phyloP scores from a whole-genome alignment of 2,888 invertebrate species.

The Perithous albicinctus region DNA sequence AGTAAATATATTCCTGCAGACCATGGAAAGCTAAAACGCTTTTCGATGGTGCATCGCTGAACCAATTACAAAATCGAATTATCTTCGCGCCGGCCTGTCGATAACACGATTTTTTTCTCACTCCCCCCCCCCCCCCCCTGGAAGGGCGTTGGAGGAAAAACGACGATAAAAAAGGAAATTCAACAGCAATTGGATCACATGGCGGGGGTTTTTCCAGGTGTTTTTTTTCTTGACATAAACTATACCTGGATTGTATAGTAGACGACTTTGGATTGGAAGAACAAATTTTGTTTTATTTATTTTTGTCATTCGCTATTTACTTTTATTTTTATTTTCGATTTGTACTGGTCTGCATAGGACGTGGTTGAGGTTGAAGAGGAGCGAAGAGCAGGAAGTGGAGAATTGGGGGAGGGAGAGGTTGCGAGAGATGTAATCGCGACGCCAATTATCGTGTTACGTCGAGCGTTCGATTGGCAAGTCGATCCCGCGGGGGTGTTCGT shows the following conservation, averaged over 20 bases:
- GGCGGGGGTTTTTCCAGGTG: slow-evolving; percentile 25
- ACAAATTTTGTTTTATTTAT: slow-evolving; percentile 20
- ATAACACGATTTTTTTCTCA: slow-evolving; percentile 52
- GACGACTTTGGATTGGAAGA: not conserved
- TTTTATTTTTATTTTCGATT: slow-evolving; percentile 14
- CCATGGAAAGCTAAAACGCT: slow-evolving; percentile 20
- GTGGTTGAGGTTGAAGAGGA: slow-evolving; percentile 27
- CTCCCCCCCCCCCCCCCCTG: too few species aligned
- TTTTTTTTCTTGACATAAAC: slow-evolving; percentile 12
- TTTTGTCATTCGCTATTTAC: not conserved
- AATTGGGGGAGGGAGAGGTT: too few species aligned
- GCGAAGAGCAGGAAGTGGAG: slow-evolving; percentile 11
- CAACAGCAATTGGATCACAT: slow-evolving; percentile 42
- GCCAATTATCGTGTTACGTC: slow-evolving; percentile 61
- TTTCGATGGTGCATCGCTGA: slow-evolving; percentile 32
- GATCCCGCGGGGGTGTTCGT: slow-evolving; percentile 37
- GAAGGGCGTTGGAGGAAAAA: not conserved
- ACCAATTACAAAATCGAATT: slow-evolving; percentile 64
- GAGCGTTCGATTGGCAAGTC: slow-evolving; percentile 61
- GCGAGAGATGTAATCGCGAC: slow-evolving; percentile 42
- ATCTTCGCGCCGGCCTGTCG: slow-evolving; percentile 53
- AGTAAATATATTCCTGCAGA: not conserved
- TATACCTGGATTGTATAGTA: not conserved
- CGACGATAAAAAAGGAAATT: slow-evolving; percentile 16
- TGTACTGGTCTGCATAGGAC: not conserved